Conservation (phyloP, 2,888 invertebrate genomes). For the Schizotus pectinicornis region DNA sequence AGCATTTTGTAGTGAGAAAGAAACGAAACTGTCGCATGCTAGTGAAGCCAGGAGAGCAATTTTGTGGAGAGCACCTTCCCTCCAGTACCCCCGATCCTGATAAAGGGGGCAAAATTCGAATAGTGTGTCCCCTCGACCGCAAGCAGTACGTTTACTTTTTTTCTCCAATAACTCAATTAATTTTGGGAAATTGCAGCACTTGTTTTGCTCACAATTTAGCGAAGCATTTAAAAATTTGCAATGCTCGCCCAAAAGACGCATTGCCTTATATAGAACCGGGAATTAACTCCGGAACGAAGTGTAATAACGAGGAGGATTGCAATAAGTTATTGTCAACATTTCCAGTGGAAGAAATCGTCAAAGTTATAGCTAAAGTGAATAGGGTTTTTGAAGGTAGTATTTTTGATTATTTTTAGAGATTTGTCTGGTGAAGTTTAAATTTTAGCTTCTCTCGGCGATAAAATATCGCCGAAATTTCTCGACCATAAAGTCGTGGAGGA, state of each 20-base stretch:
- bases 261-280: conserved; percentile 64
- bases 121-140: conserved; percentile 75
- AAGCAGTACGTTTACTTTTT: conserved; percentile 66
- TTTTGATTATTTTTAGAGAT: conserved; percentile 17
- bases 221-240: conserved; percentile 76
- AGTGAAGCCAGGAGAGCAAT: conserved; percentile 69
- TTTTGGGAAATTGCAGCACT: conserved; percentile 61
- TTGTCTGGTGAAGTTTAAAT: conserved; percentile 5
- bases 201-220: conserved; percentile 71
- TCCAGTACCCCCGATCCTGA: conserved; percentile 48
- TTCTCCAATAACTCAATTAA: neutral
- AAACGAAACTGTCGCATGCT: conserved; percentile 80
- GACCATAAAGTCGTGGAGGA: conserved; percentile 59
- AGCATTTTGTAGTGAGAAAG: conserved; percentile 72
- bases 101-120: conserved; percentile 56
- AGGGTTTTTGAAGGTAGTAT: conserved; percentile 51
- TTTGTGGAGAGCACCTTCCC: conserved; percentile 73
- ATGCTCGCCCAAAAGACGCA: conserved; percentile 64
- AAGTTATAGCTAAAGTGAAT: conserved; percentile 58
- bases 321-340: conserved; percentile 56
- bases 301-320: conserved; percentile 27
- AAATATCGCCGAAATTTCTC: conserved; percentile 55
- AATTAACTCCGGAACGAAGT: conserved; percentile 56
- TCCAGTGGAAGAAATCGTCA: conserved; percentile 52
- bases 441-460: neutral